Base-by-base conservation (phyloP, 1,140 invertebrate species). In the Leptinotarsa defecta region DNA sequence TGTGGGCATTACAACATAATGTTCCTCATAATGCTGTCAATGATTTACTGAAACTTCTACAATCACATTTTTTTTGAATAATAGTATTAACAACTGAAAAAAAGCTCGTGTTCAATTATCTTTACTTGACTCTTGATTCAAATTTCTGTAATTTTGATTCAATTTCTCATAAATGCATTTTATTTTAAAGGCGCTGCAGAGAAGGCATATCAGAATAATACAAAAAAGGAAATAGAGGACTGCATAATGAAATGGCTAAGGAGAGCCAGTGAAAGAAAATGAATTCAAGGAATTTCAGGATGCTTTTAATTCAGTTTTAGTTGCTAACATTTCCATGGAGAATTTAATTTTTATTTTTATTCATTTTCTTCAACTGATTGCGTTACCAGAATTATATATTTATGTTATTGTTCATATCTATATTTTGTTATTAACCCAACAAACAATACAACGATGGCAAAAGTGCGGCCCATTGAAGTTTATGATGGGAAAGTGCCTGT, bases 121-220 rank as follows among this genome's bases (percentile, higher is more conserved):
- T n/a, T n/a, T n/a, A n/a, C n/a, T n/a, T n/a, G n/a, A n/a, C n/a
- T n/a, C n/a, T n/a, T n/a, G n/a, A n/a, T n/a, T 52, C 49, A 52
- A 52, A 52, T 5, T 0, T 52, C 49, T 52, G 49, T 52, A 52
- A 52, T 52, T 52, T 52, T 3, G 4, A 52, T 52, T 17, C 49
- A 52, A 52, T 52, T 52, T 13, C 49, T 52, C 49, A 52, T 52
- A 4, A 52, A 52, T 52, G 49, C 4, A 27, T 27, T 27, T 27
- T 27, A 27, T 27, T 27, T 5, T 4, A 27, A 27, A 27, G 24
- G 24, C 24, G 24, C 24, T 27, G 24, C 49, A 17, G 17, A 52
- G 49, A 52, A 52, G 49, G 49, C 49, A 52, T 52, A 52, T 52
- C 49, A 52, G 49, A 52, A 52, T 52, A 52, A 52, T 52, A 52